phyloP scores from a whole-genome alignment of 2,888 invertebrate genomes.

The Dasysyrphus albostriatus region DNA sequence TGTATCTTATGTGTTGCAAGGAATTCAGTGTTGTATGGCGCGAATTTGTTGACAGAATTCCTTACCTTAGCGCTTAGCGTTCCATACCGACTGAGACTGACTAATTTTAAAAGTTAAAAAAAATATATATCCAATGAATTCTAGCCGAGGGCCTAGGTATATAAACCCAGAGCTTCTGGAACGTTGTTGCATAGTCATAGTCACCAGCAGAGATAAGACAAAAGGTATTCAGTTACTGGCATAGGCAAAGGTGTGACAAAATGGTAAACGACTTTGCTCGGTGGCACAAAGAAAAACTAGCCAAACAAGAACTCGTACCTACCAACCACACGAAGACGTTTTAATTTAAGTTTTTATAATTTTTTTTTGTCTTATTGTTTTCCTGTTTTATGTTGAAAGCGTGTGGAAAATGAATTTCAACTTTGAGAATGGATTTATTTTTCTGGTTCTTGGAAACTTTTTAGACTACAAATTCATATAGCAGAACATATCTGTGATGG shows the following conservation, averaged over 20 bases:
- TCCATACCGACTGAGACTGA: slow-evolving; percentile 16
- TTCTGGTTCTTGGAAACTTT: background rate
- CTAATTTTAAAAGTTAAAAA: slow-evolving; percentile 32
- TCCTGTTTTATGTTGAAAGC: background rate
- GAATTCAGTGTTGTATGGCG: slow-evolving; percentile 53
- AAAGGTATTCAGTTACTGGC: slow-evolving; percentile 27
- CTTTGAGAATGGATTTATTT: slow-evolving; percentile 18
- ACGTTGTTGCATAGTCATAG: slow-evolving; percentile 35
- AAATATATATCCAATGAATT: slow-evolving; percentile 45
- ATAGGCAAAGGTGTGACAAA: slow-evolving; percentile 54
- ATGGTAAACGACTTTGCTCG: slow-evolving; percentile 41
- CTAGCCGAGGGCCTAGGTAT: slow-evolving; percentile 14
- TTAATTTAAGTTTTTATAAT: slow-evolving; percentile 21
- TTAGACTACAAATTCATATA: background rate
- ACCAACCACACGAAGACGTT: background rate
- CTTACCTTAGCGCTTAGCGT: slow-evolving; percentile 9
- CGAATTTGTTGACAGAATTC: slow-evolving; percentile 73
- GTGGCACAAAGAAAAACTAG: slow-evolving; percentile 42
- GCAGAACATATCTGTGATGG: background rate
- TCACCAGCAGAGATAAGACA: slow-evolving; percentile 40
- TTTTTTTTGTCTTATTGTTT: background rate
- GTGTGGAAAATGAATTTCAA: slow-evolving; percentile 4
- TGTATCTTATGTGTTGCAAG: slow-evolving; percentile 27
- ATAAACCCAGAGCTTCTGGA: slow-evolving; percentile 58
- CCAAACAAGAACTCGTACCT: slow-evolving; percentile 19